Evolutionary conservation across 2,888 invertebrate genomes (phyloP).

Genomic region (Lypha dubia): DNA sequence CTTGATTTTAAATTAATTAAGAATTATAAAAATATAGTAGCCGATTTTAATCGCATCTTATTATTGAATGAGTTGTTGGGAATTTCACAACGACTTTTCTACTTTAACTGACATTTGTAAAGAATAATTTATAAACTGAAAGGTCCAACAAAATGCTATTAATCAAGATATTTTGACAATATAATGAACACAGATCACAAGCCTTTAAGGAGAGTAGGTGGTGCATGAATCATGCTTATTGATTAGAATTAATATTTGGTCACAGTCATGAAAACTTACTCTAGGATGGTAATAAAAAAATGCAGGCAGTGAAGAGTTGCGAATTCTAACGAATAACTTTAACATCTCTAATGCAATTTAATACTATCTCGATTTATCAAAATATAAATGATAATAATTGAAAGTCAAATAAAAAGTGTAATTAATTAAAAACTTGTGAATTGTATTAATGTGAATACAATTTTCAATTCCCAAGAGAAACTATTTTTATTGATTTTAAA

Average conservation of each 20-base stretch:
- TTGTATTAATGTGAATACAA: neutral
- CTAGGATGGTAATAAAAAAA: too few relatives aligned
- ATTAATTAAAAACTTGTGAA: neutral
- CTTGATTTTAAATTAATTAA: slow-evolving; percentile 40
- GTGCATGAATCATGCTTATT: too few relatives aligned
- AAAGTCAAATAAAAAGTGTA: neutral
- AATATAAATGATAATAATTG: neutral
- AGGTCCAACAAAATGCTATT: slow-evolving; percentile 20
- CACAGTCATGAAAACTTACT: too few relatives aligned
- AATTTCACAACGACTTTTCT: slow-evolving; percentile 29
- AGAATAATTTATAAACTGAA: neutral
- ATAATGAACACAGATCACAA: neutral
- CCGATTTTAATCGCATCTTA: slow-evolving; percentile 15
- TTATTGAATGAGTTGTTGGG: slow-evolving; percentile 40
- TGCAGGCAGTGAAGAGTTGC: too few relatives aligned
- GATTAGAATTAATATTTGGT: too few relatives aligned
- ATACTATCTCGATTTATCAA: too few relatives aligned
- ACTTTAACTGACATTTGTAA: slow-evolving; percentile 10
- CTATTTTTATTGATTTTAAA: slow-evolving; percentile 12
- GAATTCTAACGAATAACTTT: too few relatives aligned
- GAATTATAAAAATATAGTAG: slow-evolving; percentile 16
- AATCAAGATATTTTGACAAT: slow-evolving; percentile 1
- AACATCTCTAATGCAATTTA: too few relatives aligned
- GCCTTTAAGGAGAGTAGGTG: neutral
- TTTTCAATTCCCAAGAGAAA: slow-evolving; percentile 5